These are phyloP conservation scores for Gryllus longicercus DNA, from an alignment of 2,888 invertebrate species.

Conservation along the genomic window DNA sequence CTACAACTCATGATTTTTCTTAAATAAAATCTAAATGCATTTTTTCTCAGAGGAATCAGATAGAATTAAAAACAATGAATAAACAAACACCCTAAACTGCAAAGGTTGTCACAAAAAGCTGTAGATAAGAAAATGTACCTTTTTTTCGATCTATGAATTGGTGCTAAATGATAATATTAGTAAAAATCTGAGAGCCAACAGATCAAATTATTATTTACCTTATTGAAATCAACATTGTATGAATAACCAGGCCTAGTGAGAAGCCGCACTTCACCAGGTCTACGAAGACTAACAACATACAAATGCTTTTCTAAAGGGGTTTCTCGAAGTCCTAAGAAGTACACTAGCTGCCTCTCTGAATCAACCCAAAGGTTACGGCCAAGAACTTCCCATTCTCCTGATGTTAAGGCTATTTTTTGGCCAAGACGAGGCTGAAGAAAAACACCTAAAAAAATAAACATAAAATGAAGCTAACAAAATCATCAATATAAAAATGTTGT, in stretches of 20 bases:
- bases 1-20: constrained; percentile 23
- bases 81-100: not conserved
- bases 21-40: not conserved
- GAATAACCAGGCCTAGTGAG: constrained; percentile 82
- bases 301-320: constrained; percentile 89
- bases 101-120: not conserved
- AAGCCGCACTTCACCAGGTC: constrained; percentile 68
- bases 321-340: constrained; percentile 87
- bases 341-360: constrained; percentile 70
- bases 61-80: not conserved
- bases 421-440: constrained; percentile 36
- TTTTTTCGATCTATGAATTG: too few relatives aligned
- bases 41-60: constrained; percentile 12
- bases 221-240: constrained; percentile 76
- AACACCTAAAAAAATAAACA: constrained; percentile 32
- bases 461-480: not conserved
- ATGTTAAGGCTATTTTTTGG: constrained; percentile 66
- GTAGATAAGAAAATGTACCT: too few relatives aligned
- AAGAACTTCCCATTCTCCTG: constrained; percentile 92
- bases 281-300: constrained; percentile 74
- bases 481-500: not conserved
- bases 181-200: too few relatives aligned
- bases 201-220: constrained; percentile 50
- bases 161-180: too few relatives aligned
- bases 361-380: constrained; percentile 87